Evolutionary conservation across 2,113 vertebrate genomes (phyloP).

Genomic region (Carollia perspicillata): DNA sequence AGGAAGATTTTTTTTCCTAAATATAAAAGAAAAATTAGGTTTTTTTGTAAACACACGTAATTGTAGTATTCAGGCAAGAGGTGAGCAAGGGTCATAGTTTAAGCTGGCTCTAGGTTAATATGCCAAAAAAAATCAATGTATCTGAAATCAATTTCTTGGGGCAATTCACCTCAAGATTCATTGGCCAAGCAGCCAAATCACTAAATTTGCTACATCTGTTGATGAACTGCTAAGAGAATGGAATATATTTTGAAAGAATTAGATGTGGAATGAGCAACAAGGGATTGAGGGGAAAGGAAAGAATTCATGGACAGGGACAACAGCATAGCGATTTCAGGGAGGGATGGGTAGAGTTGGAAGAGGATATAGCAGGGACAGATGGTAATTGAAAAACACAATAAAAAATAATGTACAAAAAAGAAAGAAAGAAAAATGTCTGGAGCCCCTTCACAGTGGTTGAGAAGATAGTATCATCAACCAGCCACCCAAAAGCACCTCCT

Average conservation of each 20-base stretch:
- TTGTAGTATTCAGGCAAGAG: not conserved
- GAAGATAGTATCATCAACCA: not conserved
- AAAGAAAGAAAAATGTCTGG: not conserved
- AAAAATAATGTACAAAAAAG: no score
- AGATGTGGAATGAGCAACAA: not conserved
- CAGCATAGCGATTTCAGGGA: no score
- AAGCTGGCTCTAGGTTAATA: not conserved
- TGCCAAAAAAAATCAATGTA: not conserved
- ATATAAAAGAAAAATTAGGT: not conserved
- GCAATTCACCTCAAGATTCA: not conserved
- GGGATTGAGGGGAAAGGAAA: no score
- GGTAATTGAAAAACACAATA: no score
- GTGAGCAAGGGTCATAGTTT: not conserved
- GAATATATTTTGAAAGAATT: not conserved
- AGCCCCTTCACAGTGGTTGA: not conserved
- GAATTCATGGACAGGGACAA: no score
- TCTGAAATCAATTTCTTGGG: not conserved
- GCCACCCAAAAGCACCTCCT: not conserved
- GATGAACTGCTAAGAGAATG: not conserved
- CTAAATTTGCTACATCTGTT: not conserved
- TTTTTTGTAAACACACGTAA: not conserved
- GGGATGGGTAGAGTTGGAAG: no score
- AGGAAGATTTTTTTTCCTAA: not conserved
- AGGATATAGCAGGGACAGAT: no score
- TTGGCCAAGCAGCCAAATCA: not conserved